phyloP scores from a whole-genome alignment of 2,888 invertebrate species.

The Tachina grossa region DNA sequence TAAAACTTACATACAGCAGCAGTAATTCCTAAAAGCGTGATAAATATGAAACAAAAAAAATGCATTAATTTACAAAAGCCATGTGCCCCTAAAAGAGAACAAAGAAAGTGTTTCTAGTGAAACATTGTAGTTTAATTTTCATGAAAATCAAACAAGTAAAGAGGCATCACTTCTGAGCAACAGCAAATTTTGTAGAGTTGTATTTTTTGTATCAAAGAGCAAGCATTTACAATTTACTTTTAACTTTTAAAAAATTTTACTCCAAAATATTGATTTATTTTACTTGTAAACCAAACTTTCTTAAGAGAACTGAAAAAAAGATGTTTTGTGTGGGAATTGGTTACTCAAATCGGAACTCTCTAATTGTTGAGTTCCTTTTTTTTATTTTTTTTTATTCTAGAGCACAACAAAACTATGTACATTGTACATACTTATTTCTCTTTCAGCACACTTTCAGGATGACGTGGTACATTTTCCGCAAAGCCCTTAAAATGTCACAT shows the following conservation, averaged over 20 bases:
- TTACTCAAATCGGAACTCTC: conserved; percentile 25
- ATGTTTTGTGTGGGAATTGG: background rate
- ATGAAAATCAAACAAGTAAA: background rate
- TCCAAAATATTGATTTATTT: conserved; percentile 69
- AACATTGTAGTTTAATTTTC: background rate
- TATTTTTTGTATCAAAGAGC: conserved; percentile 15
- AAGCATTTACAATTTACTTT: conserved; percentile 1
- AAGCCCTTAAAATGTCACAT: conserved; percentile 35
- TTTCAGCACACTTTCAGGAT: conserved; percentile 9
- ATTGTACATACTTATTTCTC: background rate
- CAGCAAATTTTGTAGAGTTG: conserved; percentile 40
- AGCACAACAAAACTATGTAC: background rate
- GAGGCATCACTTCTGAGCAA: background rate
- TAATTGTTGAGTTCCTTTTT: conserved; percentile 6
- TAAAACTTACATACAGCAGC: background rate
- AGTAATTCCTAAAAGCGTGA: no score
- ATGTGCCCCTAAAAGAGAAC: conserved; percentile 2
- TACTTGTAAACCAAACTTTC: conserved; percentile 7
- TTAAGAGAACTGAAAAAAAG: conserved; percentile 8
- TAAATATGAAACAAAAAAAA: background rate
- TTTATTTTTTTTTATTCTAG: no score
- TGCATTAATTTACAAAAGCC: conserved; percentile 7
- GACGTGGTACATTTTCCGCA: conserved; percentile 7
- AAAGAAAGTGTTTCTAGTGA: conserved; percentile 28
- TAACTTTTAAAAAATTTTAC: conserved; percentile 41